These are phyloP conservation scores for Yponomeuta evonymella DNA, from an alignment of 2,888 invertebrate species.

Conservation along the genomic window DNA sequence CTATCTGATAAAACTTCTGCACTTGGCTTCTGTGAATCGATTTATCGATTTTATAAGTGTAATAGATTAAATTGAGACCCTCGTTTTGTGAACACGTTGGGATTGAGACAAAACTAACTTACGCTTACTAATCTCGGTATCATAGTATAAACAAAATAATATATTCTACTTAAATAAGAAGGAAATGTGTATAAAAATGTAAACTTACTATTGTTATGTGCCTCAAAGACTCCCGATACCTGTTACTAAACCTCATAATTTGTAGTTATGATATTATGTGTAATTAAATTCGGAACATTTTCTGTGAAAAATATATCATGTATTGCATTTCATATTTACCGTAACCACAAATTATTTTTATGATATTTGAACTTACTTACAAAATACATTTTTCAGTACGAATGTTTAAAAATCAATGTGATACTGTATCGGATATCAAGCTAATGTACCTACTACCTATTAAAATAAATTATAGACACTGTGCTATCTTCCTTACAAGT, in stretches of 20 bases:
- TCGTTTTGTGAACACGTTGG: slow-evolving; percentile 32
- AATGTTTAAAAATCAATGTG: slow-evolving; percentile 35
- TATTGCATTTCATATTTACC: background rate
- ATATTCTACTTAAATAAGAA: slow-evolving; percentile 40
- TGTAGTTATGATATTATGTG: background rate
- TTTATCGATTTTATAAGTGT: slow-evolving; percentile 7
- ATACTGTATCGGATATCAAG: slow-evolving; percentile 55
- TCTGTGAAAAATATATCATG: background rate
- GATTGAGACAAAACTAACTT: slow-evolving; percentile 54
- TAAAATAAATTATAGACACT: slow-evolving; percentile 30
- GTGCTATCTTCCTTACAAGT: slow-evolving; percentile 30
- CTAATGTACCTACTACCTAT: slow-evolving; percentile 36
- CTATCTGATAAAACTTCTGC: background rate
- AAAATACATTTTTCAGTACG: slow-evolving; percentile 7
- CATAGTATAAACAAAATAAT: slow-evolving; percentile 57
- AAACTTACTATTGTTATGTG: slow-evolving; percentile 50
- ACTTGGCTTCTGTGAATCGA: slow-evolving; percentile 8
- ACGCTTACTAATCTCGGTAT: slow-evolving; percentile 73
- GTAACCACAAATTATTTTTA: background rate
- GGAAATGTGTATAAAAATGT: slow-evolving; percentile 52
- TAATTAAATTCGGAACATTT: background rate
- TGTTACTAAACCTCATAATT: slow-evolving; percentile 14
- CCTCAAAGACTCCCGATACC: slow-evolving; percentile 58
- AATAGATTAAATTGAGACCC: background rate
- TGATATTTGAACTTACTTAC: too few relatives aligned